These are phyloP conservation scores for Plestiodon gilberti DNA, from an alignment of 2,113 vertebrate genomes.

Conservation along the genomic window DNA sequence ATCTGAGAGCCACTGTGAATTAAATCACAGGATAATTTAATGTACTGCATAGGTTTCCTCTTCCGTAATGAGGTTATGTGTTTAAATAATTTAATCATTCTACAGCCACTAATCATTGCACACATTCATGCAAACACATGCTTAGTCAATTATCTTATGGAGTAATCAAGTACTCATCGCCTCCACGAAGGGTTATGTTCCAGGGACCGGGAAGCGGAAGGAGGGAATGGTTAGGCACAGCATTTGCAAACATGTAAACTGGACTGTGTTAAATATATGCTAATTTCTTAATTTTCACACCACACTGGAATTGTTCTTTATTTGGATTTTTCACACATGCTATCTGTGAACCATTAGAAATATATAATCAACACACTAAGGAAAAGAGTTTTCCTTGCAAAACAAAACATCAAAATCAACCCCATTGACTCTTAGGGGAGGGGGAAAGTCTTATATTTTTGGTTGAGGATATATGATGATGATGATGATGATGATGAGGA, in stretches of 20 bases:
- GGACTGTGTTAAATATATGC: no score
- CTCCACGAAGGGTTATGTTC: background rate
- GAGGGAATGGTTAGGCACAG: background rate
- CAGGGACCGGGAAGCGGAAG: background rate
- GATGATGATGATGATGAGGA: no score
- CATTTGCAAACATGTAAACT: no score
- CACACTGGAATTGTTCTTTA: background rate
- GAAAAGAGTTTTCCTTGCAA: no score
- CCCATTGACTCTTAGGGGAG: no score
- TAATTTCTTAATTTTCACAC: background rate
- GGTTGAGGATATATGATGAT: no score
- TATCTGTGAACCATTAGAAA: background rate
- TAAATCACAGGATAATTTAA: background rate
- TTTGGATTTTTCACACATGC: background rate
- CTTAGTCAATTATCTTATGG: background rate
- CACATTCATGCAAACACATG: background rate
- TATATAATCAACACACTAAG: no score
- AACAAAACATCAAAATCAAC: no score
- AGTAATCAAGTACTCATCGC: background rate
- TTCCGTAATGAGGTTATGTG: background rate
- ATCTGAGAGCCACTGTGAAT: background rate
- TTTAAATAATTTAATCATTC: background rate
- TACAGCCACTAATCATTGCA: background rate
- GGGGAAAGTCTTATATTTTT: no score
- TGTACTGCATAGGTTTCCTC: background rate